A percentile compares a stretch with the other conserved stretches of the same genome.
These are phyloP conservation scores for Neoniphon sammara DNA, from an alignment of 2,797 vertebrate genomes.

Conservation along the genomic window DNA sequence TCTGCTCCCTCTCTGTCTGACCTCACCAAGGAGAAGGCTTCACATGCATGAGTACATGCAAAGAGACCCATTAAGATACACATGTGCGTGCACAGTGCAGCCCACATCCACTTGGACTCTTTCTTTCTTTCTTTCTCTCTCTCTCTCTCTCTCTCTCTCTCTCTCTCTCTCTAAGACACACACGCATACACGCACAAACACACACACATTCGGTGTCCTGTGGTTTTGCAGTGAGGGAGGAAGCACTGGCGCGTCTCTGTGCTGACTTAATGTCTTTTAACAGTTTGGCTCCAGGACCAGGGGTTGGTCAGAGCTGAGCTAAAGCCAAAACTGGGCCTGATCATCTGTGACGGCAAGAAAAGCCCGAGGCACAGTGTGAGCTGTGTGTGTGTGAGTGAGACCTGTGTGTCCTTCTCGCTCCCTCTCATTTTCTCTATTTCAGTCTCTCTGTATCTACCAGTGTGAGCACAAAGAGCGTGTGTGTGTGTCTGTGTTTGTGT, in stretches of 20 bases:
- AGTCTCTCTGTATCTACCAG: slow-evolving; percentile 44
- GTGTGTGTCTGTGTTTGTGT: slow-evolving; percentile 26
- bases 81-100: slow-evolving; percentile 59
- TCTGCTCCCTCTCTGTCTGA: slow-evolving; percentile 71
- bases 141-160: slow-evolving; percentile 47
- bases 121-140: slow-evolving; percentile 41
- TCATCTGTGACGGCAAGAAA: slow-evolving; percentile 81
- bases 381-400: slow-evolving; percentile 26
- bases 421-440: slow-evolving; percentile 73
- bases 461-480: slow-evolving; percentile 57
- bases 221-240: slow-evolving; percentile 73
- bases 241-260: slow-evolving; percentile 77
- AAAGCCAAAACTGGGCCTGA: slow-evolving; percentile 78
- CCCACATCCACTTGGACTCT: slow-evolving; percentile 41
- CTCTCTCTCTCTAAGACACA: slow-evolving; percentile 45
- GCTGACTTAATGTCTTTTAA: slow-evolving; percentile 85
- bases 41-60: slow-evolving; percentile 60
- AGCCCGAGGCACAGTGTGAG: slow-evolving; percentile 70
- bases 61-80: slow-evolving; percentile 71
- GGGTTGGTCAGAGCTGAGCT: slow-evolving; percentile 77
- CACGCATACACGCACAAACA: slow-evolving; percentile 21
- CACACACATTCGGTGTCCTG: slow-evolving; percentile 56
- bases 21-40: slow-evolving; percentile 75
- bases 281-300: slow-evolving; percentile 81
- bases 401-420: slow-evolving; percentile 32